Evolutionary conservation across 2,888 invertebrate species (phyloP).

Genomic region (Eurytoma adleriae): DNA sequence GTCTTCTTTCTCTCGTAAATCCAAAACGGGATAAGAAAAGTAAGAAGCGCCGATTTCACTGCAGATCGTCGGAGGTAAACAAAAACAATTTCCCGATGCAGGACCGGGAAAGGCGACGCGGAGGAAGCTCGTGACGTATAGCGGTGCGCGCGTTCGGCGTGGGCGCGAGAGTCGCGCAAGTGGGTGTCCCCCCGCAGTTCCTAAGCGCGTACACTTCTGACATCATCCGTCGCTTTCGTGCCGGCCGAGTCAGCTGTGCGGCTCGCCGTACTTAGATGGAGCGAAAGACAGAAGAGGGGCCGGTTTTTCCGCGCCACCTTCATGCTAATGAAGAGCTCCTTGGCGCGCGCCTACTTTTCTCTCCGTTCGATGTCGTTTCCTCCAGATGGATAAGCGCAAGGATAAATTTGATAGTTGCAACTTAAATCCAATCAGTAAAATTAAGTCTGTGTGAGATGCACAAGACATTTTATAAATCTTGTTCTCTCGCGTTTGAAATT

Average conservation of each 20-base stretch:
- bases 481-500: no score
- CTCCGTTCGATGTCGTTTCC: no score
- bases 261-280: constrained; percentile 54
- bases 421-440: no score
- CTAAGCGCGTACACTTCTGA: constrained; percentile 22
- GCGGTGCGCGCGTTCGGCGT: constrained; percentile 5
- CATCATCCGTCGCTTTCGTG: constrained; percentile 54
- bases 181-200: constrained; percentile 39
- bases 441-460: no score
- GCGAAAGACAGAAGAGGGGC: constrained; percentile 44
- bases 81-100: background rate
- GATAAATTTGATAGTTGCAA: no score
- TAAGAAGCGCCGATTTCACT: background rate
- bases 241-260: constrained; percentile 49
- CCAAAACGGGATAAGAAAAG: background rate
- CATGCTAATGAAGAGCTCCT: no score
- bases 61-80: background rate
- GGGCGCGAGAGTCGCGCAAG: constrained; percentile 14
- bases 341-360: no score
- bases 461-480: no score
- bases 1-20: no score
- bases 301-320: background rate
- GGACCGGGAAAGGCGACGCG: background rate
- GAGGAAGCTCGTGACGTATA: constrained; percentile 4
- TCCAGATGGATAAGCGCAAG: no score